Conservation (phyloP, 2,797 vertebrate genomes). For the Macropus fuliginosus region DNA sequence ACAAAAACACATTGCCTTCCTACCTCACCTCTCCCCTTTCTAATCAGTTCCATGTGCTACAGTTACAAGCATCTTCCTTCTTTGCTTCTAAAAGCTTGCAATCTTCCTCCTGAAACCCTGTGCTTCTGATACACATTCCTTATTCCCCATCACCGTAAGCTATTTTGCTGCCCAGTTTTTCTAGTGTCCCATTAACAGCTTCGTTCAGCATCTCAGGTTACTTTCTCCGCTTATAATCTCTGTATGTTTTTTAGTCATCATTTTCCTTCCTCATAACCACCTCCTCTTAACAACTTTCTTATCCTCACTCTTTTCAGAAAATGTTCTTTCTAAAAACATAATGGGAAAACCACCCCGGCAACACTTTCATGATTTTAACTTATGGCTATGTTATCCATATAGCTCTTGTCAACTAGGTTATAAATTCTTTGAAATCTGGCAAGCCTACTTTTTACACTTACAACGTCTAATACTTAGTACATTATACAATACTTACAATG, state of each 20-base stretch:
- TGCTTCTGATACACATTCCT: fast-evolving
- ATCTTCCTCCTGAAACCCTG: neutral
- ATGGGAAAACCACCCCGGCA: neutral
- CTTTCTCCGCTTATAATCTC: neutral
- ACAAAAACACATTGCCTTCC: too few species aligned
- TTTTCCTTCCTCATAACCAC: neutral
- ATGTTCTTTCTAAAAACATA: neutral
- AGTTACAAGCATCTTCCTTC: neutral
- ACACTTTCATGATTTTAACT: neutral
- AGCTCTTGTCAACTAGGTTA: neutral
- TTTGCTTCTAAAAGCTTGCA: fast-evolving
- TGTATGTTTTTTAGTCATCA: neutral
- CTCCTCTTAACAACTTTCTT: neutral
- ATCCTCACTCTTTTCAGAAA: neutral
- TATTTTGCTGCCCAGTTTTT: neutral
- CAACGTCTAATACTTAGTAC: neutral
- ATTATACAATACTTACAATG: too few species aligned
- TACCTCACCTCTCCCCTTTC: neutral
- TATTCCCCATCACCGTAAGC: fast-evolving
- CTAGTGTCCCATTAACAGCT: neutral
- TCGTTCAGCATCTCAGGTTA: neutral
- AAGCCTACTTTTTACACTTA: neutral
- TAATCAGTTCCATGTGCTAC: neutral
- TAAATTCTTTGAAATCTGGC: neutral
- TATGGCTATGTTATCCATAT: neutral